Conservation (phyloP, 2,113 vertebrate species). For the Peromyscus maniculatus region DNA sequence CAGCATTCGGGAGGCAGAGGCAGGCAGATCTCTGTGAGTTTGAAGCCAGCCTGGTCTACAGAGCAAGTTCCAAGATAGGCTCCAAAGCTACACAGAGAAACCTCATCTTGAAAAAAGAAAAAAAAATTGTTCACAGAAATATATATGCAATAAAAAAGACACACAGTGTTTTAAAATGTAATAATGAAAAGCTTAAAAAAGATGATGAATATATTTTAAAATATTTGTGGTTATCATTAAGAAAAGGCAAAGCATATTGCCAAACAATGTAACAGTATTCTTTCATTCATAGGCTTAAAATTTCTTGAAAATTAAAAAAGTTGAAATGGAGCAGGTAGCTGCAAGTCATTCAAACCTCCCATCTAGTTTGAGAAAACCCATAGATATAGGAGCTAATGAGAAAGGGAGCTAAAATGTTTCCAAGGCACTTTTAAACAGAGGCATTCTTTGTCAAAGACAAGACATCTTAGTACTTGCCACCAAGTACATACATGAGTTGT, state of each 20-base stretch:
- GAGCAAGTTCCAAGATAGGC: too few relatives aligned
- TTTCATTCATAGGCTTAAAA: not conserved
- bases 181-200: constrained; percentile 33
- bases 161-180: constrained; percentile 26
- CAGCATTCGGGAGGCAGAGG: too few relatives aligned
- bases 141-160: not conserved
- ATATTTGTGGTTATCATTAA: constrained; percentile 41
- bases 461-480: not conserved
- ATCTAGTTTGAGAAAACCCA: constrained; percentile 28
- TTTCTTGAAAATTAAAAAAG: constrained; percentile 20
- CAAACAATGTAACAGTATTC: constrained; percentile 31
- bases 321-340: constrained; percentile 23
- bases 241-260: constrained; percentile 27
- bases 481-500: not conserved
- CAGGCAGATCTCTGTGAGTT: too few relatives aligned
- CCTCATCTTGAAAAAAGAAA: too few relatives aligned
- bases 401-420: constrained; percentile 19
- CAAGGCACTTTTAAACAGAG: constrained; percentile 63
- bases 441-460: constrained; percentile 36
- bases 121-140: constrained; percentile 50
- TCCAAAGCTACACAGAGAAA: too few relatives aligned
- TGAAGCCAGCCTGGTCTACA: too few relatives aligned
- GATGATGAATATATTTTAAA: constrained; percentile 9
- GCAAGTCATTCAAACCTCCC: constrained; percentile 18
- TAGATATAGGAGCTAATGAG: not conserved